Conservation (phyloP, 2,888 invertebrate genomes). For the Andrena trimmerana region DNA sequence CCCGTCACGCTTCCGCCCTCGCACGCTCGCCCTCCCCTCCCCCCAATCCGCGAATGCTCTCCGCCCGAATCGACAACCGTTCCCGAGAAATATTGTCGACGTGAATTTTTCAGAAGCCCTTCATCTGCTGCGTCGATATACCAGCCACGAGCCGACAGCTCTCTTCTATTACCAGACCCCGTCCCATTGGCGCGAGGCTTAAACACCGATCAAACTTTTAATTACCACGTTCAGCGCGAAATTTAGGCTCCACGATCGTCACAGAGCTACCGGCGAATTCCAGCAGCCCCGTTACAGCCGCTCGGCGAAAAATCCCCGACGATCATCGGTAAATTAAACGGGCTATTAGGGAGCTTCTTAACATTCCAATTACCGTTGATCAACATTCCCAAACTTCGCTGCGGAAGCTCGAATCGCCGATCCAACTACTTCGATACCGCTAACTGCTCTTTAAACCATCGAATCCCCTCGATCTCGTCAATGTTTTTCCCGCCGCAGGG, state of each 20-base stretch:
- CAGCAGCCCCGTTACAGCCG: not conserved
- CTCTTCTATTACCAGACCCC: no score
- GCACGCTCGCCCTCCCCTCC: constrained; percentile 18
- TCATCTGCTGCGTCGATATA: not conserved
- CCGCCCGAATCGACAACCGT: constrained; percentile 30
- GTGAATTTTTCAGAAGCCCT: not conserved
- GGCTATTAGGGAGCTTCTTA: not conserved
- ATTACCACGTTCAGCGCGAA: no score
- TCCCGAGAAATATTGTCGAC: constrained; percentile 4
- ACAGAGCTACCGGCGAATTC: no score
- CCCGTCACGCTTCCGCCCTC: constrained; percentile 5
- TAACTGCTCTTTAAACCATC: not conserved
- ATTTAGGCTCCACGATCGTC: no score
- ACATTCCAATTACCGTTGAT: not conserved
- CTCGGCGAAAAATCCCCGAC: not conserved
- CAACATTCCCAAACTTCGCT: not conserved
- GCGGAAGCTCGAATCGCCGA: not conserved
- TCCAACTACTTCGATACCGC: not conserved
- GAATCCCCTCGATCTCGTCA: not conserved
- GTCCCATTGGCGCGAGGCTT: no score
- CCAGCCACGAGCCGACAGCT: no score
- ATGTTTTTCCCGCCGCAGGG: constrained; percentile 18
- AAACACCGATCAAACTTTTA: no score
- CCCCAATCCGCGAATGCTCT: constrained; percentile 15
- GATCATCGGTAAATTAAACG: not conserved